A percentile compares a stretch with the other conserved stretches of the same genome.
Conservation (phyloP, 2,888 invertebrate species). For the Cheilosia vernalis region DNA sequence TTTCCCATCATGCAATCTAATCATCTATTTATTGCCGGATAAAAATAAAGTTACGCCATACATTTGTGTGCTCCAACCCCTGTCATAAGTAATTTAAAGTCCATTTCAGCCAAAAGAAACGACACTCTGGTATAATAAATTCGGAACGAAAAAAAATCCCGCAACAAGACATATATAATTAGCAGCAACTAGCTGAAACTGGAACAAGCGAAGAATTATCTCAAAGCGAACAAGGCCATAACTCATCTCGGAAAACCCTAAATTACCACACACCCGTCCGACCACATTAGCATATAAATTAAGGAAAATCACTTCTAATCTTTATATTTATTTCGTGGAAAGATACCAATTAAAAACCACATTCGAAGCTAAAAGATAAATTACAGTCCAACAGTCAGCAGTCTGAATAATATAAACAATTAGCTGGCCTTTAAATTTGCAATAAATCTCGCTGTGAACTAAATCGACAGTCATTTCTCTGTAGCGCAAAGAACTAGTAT, state of each 20-base stretch:
- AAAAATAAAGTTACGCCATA: not conserved
- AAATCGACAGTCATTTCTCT: constrained; percentile 62
- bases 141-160: constrained; percentile 1
- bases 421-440: constrained; percentile 69
- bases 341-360: constrained; percentile 61
- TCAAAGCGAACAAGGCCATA: constrained; percentile 61
- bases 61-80: not conserved
- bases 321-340: constrained; percentile 58
- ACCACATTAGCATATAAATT: constrained; percentile 60
- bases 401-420: constrained; percentile 72
- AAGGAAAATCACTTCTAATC: constrained; percentile 65
- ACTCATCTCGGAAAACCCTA: constrained; percentile 65
- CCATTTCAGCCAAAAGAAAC: constrained; percentile 16
- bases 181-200: constrained; percentile 43
- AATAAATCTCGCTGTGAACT: constrained; percentile 69
- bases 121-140: constrained; percentile 21
- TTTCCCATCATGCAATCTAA: not conserved
- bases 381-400: constrained; percentile 60
- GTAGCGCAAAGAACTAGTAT: not conserved
- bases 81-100: not conserved
- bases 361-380: constrained; percentile 63
- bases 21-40: not conserved
- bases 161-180: constrained; percentile 33
- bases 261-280: constrained; percentile 38
- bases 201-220: constrained; percentile 44